These are phyloP conservation scores for Etheostoma cragini DNA, from an alignment of 2,113 vertebrate species.

Conservation along the genomic window DNA sequence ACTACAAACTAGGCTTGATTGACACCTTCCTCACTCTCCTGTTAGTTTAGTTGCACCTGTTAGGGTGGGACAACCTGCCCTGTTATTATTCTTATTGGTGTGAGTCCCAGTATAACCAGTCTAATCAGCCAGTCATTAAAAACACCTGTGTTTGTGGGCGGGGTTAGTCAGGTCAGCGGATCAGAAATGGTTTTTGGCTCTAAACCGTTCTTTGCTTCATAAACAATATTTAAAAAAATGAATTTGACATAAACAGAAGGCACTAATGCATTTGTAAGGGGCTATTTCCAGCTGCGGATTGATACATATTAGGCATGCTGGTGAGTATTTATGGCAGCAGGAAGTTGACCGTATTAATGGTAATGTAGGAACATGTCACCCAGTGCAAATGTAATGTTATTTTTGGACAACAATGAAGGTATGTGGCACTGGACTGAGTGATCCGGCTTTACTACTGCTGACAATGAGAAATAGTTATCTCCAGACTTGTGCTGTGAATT, in stretches of 20 bases:
- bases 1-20: background rate
- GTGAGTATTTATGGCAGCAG: slow-evolving; percentile 4
- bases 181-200: background rate
- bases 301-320: background rate
- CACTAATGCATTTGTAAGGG: background rate
- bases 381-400: background rate
- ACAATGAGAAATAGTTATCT: background rate
- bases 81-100: background rate
- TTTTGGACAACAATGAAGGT: background rate
- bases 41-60: background rate
- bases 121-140: background rate
- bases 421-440: background rate
- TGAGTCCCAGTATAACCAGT: background rate
- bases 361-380: background rate
- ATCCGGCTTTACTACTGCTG: background rate
- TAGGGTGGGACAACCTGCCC: background rate
- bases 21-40: background rate
- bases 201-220: background rate
- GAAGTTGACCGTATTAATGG: background rate
- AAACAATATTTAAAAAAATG: background rate
- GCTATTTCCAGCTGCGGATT: background rate
- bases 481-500: slow-evolving; percentile 1
- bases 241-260: background rate
- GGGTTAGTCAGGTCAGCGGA: background rate
- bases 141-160: slow-evolving; percentile 1